These are phyloP conservation scores for Sycobia sp. DNA, from an alignment of 1,140 invertebrate genomes.

Conservation along the genomic window DNA sequence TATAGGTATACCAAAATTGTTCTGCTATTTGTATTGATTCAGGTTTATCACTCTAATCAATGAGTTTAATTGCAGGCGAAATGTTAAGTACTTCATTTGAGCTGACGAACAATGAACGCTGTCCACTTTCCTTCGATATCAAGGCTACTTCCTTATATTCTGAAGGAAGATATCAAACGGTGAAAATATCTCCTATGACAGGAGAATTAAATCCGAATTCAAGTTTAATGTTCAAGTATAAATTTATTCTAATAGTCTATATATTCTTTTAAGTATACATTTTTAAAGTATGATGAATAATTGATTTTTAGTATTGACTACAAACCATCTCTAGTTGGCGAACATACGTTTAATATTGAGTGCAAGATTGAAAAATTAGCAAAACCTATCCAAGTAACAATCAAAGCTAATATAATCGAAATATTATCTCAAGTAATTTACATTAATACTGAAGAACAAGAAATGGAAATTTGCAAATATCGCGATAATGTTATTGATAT, in stretches of 20 bases:
- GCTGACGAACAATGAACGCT: constrained; percentile 53
- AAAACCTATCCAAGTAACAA: constrained; percentile 46
- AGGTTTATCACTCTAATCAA: not conserved
- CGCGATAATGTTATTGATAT: constrained; percentile 54
- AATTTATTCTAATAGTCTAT: too few species aligned
- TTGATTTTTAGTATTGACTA: constrained; percentile 49
- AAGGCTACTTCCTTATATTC: constrained; percentile 47
- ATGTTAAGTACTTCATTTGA: not conserved
- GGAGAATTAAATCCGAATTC: constrained; percentile 47
- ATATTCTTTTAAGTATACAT: too few species aligned
- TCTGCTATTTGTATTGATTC: not conserved
- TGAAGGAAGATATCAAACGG: constrained; percentile 45
- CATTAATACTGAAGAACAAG: constrained; percentile 32
- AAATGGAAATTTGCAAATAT: constrained; percentile 38
- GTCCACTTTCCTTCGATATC: constrained; percentile 49
- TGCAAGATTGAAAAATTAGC: constrained; percentile 53
- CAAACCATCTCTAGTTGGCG: constrained; percentile 45
- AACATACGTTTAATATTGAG: constrained; percentile 50
- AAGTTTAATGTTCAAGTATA: constrained; percentile 43
- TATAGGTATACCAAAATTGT: constrained; percentile 37
- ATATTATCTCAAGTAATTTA: constrained; percentile 42
- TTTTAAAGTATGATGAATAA: not conserved
- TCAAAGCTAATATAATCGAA: constrained; percentile 46
- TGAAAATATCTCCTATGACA: constrained; percentile 50
- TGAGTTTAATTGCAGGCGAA: constrained; percentile 10